Conservation (phyloP, 2,797 vertebrate genomes). For the Dryobates pubescens region DNA sequence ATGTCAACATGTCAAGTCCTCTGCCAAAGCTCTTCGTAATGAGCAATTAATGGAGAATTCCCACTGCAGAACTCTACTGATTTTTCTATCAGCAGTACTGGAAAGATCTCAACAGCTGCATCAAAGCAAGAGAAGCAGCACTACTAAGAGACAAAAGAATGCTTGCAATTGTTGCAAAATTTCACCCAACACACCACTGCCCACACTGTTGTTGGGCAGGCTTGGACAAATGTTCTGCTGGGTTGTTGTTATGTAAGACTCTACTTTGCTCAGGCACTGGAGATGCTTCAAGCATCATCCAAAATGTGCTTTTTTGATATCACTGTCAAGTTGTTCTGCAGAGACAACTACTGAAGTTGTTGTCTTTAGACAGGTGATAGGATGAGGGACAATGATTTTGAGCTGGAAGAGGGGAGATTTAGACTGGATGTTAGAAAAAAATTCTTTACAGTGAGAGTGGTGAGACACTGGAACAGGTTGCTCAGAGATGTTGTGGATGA, state of each 20-base stretch:
- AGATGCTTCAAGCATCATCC: neutral
- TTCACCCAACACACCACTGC: neutral
- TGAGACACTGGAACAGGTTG: too few relatives aligned
- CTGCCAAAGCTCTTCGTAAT: neutral
- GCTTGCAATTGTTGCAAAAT: neutral
- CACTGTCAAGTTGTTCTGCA: neutral
- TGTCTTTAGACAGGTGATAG: neutral
- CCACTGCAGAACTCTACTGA: neutral
- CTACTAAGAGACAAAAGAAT: neutral
- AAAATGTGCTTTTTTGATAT: rapidly evolving
- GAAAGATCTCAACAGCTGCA: neutral
- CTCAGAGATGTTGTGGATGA: too few relatives aligned
- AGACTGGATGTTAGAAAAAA: too few relatives aligned
- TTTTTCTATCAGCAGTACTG: neutral
- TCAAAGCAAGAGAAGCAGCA: neutral
- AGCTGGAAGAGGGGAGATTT: too few relatives aligned
- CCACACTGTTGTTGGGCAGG: neutral
- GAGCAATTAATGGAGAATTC: neutral
- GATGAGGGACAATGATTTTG: too few relatives aligned
- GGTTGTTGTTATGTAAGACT: neutral
- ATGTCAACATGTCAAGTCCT: neutral
- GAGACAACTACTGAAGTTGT: neutral
- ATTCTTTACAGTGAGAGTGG: too few relatives aligned
- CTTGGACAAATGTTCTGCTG: neutral
- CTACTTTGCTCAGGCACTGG: neutral